Evolutionary conservation across 2,888 invertebrate genomes (phyloP), one percentile per base, ranked within the genome.

Genomic region (Dryococelus australis): DNA sequence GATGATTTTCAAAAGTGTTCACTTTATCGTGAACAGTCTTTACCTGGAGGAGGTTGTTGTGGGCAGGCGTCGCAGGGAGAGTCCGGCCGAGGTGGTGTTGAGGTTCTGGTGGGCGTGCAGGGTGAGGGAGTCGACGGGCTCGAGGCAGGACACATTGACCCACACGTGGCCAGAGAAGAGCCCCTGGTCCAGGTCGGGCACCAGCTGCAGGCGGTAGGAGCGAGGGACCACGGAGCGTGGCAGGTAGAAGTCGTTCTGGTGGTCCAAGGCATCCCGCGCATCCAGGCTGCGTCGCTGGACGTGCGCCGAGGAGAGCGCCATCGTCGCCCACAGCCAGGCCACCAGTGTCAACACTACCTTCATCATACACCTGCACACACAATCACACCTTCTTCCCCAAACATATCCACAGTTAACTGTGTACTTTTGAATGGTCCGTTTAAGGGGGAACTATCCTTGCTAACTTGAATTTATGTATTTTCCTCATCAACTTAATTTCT

Each of bases 91-190:
- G 13, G 65, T 65, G n/a, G 97, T 94, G 87, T 88, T 87, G 84
- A 97, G 92, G 88, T 95, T 95, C 28, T 94, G 94, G 89, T 95
- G 94, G 8, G 95, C 95, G 90, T 96, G 96, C 0, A 97, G 91
- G 0, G 93, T 94, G 86, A 97, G 94, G 90, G 94, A 94, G 88
- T 95, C 94, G 0, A 95, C 93, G 13, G 94, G 93, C 85, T 94
- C 93, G 43, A 94, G 92, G 94, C 96, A 96, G 1, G 94, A 95
- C 26, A 96, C 92, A 90, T 96, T 95, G 89, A 97, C 96, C 89
- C 93, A 93, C 0, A 97, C 95, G 86, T 93, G 93, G 0, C 97
- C 97, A 87, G 93, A 94, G 91, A 96, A 97, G 20, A 94, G 93
- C 0, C 94, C 94, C 86, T 96, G 94, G 78, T 94, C 94, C 0